These are phyloP conservation scores for Anoura caudifer DNA, from an alignment of 2,113 vertebrate species.

Conservation along the genomic window DNA sequence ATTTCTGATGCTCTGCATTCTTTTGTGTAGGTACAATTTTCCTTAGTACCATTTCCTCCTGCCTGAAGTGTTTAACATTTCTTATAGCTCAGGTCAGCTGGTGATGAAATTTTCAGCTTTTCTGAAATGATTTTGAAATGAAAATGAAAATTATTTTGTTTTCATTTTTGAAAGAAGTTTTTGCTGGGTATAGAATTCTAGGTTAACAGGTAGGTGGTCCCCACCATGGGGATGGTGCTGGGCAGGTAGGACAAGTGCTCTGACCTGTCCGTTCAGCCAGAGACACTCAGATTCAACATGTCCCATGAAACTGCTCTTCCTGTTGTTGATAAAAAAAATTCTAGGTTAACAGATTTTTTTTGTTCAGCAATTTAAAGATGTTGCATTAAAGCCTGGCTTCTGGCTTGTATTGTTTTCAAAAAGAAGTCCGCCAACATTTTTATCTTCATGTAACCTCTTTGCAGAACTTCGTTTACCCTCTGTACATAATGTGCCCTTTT, in stretches of 20 bases:
- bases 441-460: neutral
- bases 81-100: neutral
- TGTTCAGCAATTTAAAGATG: neutral
- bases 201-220: too few species aligned
- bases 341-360: too few species aligned
- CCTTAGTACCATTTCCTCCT: neutral
- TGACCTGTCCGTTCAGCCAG: neutral
- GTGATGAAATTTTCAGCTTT: neutral
- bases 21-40: neutral
- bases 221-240: too few species aligned
- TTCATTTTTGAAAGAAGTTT: too few species aligned
- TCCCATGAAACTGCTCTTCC: neutral
- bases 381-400: neutral
- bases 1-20: neutral
- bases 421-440: neutral
- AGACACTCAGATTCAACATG: rapidly evolving
- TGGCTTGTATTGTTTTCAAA: neutral
- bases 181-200: too few species aligned
- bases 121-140: neutral
- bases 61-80: neutral
- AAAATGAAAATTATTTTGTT: too few species aligned
- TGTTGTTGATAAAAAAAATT: too few species aligned
- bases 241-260: neutral
- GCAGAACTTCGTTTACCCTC: neutral
- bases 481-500: neutral